Percentiles rank a stretch among this genome's conserved stretches.
phyloP scores from a whole-genome alignment of 1,140 invertebrate genomes.

The Archegozetes longisetosus region DNA sequence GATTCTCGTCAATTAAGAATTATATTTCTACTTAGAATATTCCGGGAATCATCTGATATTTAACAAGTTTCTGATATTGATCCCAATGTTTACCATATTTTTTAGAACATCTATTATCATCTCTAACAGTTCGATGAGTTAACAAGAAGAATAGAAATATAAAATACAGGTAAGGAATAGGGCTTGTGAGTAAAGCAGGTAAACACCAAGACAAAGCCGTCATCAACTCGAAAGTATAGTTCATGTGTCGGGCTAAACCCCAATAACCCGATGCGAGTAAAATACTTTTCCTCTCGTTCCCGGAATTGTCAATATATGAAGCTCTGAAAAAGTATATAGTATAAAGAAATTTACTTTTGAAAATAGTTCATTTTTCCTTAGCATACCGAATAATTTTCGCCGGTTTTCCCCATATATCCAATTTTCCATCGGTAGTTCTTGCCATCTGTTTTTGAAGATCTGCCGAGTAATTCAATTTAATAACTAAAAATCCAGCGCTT shows the following conservation, averaged over 20 bases:
- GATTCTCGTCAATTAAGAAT: background rate
- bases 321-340: slow-evolving; percentile 1
- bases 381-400: slow-evolving; percentile 26
- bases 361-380: background rate
- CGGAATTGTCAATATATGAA: slow-evolving; percentile 22
- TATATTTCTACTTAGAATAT: background rate
- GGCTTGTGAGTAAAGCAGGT: slow-evolving; percentile 30
- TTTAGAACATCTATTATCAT: slow-evolving; percentile 39
- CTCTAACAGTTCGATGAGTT: slow-evolving; percentile 36
- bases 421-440: slow-evolving; percentile 27
- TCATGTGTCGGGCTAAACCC: slow-evolving; percentile 41
- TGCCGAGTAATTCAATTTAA: slow-evolving; percentile 36
- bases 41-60: slow-evolving; percentile 21
- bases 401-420: slow-evolving; percentile 29
- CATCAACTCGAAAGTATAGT: slow-evolving; percentile 41
- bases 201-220: slow-evolving; percentile 37
- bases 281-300: slow-evolving; percentile 26
- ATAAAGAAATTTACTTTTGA: background rate
- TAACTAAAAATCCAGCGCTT: slow-evolving; percentile 28
- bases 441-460: slow-evolving; percentile 31
- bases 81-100: slow-evolving; percentile 42
- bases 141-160: slow-evolving; percentile 37
- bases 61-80: slow-evolving; percentile 37
- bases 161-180: slow-evolving; percentile 38
- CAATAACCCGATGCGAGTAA: slow-evolving; percentile 42